These are phyloP conservation scores for Eueremaeus valkanovi DNA, from an alignment of 2,888 invertebrate species.

Conservation along the genomic window DNA sequence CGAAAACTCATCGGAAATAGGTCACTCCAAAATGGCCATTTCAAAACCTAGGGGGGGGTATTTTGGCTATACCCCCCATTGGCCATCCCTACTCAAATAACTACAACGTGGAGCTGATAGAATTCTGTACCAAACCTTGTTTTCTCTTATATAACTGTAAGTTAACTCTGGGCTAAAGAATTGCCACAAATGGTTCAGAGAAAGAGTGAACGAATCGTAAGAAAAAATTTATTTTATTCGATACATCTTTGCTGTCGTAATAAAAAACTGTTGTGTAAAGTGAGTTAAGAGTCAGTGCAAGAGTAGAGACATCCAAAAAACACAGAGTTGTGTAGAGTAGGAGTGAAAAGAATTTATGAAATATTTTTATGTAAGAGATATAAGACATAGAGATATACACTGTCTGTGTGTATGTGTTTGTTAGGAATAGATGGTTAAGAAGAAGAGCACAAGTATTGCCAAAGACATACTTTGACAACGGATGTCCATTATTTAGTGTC, in stretches of 20 bases:
- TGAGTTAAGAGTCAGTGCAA: neutral
- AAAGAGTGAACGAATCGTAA: neutral
- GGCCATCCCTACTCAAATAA: too few species aligned
- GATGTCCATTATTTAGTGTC: constrained; percentile 29
- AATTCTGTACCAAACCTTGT: too few species aligned
- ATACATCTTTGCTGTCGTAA: neutral
- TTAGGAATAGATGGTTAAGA: neutral
- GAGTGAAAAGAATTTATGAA: neutral
- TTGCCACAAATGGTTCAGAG: neutral
- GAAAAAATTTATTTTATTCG: neutral
- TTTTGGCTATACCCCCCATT: too few species aligned
- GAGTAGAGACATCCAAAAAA: neutral
- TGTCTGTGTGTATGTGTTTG: neutral
- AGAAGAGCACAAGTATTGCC: neutral
- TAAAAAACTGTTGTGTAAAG: neutral
- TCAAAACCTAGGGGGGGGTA: too few species aligned
- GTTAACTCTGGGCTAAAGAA: neutral
- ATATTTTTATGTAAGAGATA: neutral
- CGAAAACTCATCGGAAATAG: too few species aligned
- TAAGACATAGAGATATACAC: neutral
- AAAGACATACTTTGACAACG: neutral
- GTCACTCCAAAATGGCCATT: too few species aligned
- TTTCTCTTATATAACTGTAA: neutral
- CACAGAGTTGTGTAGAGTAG: neutral
- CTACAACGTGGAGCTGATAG: too few species aligned